These are phyloP conservation scores for Heliconius hermathena DNA, from an alignment of 1,140 invertebrate genomes.

Conservation along the genomic window DNA sequence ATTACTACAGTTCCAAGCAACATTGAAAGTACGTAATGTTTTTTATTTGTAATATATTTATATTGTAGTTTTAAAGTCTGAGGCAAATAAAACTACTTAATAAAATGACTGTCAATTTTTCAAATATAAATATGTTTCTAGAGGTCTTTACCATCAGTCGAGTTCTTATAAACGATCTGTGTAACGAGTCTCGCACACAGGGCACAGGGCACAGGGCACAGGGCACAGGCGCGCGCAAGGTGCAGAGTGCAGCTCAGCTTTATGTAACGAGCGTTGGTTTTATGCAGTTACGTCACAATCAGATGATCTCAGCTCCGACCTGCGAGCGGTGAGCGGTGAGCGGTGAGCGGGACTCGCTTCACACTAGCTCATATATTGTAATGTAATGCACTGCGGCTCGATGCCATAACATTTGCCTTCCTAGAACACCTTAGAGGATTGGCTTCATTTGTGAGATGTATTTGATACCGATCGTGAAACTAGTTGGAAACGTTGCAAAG, in stretches of 20 bases:
- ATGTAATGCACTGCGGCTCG: not conserved
- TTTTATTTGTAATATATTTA: too few relatives aligned
- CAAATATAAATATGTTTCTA: too few relatives aligned
- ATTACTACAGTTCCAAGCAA: too few relatives aligned
- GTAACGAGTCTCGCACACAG: too few relatives aligned
- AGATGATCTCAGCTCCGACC: constrained; percentile 18
- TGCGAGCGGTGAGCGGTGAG: not conserved
- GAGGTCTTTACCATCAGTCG: too few relatives aligned
- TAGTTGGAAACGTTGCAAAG: not conserved
- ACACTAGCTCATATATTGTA: not conserved
- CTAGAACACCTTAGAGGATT: not conserved
- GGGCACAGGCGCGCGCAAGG: too few relatives aligned
- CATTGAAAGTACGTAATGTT: too few relatives aligned
- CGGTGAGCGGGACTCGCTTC: not conserved
- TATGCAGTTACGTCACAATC: constrained; percentile 22
- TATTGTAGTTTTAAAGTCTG: too few relatives aligned
- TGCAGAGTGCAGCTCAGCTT: not conserved
- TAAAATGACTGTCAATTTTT: too few relatives aligned
- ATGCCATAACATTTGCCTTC: constrained; percentile 4
- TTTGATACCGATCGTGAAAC: not conserved
- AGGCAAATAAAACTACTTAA: too few relatives aligned
- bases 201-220: too few relatives aligned
- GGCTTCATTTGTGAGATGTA: not conserved
- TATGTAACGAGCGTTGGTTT: constrained; percentile 12
- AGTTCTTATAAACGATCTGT: too few relatives aligned